Conservation (phyloP, 2,113 vertebrate species). For the Chionodraco myersi region DNA sequence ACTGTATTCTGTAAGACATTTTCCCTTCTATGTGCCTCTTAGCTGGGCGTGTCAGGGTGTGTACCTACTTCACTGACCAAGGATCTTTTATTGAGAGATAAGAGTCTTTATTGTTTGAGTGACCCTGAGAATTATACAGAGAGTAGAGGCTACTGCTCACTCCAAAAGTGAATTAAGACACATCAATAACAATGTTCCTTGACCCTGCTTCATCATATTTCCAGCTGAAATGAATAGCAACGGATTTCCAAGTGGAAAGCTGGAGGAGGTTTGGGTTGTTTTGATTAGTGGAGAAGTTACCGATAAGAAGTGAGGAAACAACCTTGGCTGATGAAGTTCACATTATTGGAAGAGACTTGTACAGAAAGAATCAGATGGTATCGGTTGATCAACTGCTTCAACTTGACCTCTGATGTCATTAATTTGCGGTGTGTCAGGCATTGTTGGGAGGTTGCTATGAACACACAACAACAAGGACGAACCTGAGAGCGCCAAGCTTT, state of each 20-base stretch:
- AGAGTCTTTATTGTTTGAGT: constrained; percentile 63
- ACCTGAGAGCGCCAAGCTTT: not conserved
- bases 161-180: constrained; percentile 26
- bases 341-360: constrained; percentile 38
- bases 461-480: constrained; percentile 41
- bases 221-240: constrained; percentile 34
- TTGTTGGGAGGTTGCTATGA: constrained; percentile 32
- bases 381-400: constrained; percentile 36
- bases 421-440: not conserved
- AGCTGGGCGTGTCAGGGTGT: constrained; percentile 33
- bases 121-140: constrained; percentile 45
- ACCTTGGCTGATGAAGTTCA: constrained; percentile 55
- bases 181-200: constrained; percentile 46
- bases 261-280: constrained; percentile 19
- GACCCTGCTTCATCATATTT: constrained; percentile 49
- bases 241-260: constrained; percentile 31
- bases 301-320: constrained; percentile 39
- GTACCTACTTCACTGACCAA: constrained; percentile 35
- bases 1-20: constrained; percentile 6
- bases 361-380: constrained; percentile 8
- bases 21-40: constrained; percentile 7
- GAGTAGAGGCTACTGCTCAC: constrained; percentile 13
- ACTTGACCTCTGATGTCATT: constrained; percentile 41
- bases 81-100: constrained; percentile 54
- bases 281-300: constrained; percentile 46